Evolutionary conservation across 1,140 invertebrate species (phyloP).

Genomic region (Hylyphantes graminicola): DNA sequence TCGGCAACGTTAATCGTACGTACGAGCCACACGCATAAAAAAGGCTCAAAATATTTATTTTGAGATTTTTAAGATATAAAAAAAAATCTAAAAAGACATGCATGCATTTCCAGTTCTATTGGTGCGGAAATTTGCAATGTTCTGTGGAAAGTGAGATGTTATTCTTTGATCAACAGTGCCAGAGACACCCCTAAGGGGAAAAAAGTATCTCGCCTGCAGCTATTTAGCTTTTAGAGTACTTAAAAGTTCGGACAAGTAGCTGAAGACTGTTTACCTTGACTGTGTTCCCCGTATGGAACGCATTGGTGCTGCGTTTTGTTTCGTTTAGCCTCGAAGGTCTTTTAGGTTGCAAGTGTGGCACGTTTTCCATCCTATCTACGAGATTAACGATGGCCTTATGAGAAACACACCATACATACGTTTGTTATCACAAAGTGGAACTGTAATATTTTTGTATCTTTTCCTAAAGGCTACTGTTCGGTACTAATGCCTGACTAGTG

Average conservation of each 20-base stretch:
- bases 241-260: constrained; percentile 30
- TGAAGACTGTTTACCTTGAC: not conserved
- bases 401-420: constrained; percentile 53
- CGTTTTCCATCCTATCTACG: constrained; percentile 47
- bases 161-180: too few species aligned
- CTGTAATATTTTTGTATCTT: constrained; percentile 60
- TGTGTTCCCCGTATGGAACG: constrained; percentile 8
- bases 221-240: constrained; percentile 37
- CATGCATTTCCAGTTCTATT: too few species aligned
- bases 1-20: too few species aligned
- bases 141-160: too few species aligned
- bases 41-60: too few species aligned
- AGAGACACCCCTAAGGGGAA: too few species aligned
- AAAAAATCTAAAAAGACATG: too few species aligned
- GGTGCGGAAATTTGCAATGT: too few species aligned
- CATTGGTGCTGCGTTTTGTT: constrained; percentile 56
- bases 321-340: constrained; percentile 14
- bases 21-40: too few species aligned
- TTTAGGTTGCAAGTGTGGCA: constrained; percentile 34
- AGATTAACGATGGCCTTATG: constrained; percentile 58
- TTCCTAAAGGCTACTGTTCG: constrained; percentile 39
- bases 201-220: constrained; percentile 14
- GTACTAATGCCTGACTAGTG: constrained; percentile 31
- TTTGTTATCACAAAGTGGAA: constrained; percentile 54
- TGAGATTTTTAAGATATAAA: too few species aligned